Evolutionary conservation across 92 coral and sea anemone genomes (phyloP).

Genomic region (Siderastrea radians): DNA sequence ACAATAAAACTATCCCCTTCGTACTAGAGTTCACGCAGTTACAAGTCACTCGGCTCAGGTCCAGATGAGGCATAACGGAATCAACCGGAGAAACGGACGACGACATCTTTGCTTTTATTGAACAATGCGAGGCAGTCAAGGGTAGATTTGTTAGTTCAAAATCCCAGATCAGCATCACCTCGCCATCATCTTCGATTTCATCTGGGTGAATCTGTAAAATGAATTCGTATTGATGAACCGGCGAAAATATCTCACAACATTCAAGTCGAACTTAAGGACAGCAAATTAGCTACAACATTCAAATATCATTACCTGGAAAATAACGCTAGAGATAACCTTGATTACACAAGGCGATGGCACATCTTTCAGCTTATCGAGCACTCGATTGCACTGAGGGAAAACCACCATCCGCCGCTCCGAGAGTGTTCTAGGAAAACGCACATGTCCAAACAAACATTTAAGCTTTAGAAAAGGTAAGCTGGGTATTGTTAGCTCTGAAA

Average conservation of each 20-base stretch:
- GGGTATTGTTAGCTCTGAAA: constrained; percentile 4
- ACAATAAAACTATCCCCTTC: background rate
- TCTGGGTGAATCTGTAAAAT: constrained; percentile 12
- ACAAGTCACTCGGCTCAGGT: constrained; percentile 34
- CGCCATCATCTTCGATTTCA: constrained; percentile 1
- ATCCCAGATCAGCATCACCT: constrained; percentile 9
- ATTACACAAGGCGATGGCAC: constrained; percentile 17
- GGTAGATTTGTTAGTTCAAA: background rate
- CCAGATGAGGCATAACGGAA: constrained; percentile 37
- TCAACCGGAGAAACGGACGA: background rate
- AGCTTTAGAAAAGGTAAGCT: constrained; percentile 19
- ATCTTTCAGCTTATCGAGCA: background rate
- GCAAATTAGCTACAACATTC: background rate
- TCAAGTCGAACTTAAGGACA: background rate
- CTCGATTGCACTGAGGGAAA: background rate
- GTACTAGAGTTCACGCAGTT: constrained; percentile 7
- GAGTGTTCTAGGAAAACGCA: constrained; percentile 17
- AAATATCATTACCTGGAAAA: background rate
- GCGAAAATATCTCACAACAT: background rate
- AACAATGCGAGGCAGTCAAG: constrained; percentile 2
- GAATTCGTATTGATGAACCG: background rate
- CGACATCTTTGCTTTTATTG: constrained; percentile 15
- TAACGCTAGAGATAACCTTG: background rate
- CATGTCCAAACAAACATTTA: background rate
- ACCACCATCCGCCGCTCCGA: background rate